A percentile compares a stretch with the other conserved stretches of the same genome.
Evolutionary conservation across 2,888 invertebrate genomes (phyloP).

Genomic region (Lordiphosa fenestrarum): DNA sequence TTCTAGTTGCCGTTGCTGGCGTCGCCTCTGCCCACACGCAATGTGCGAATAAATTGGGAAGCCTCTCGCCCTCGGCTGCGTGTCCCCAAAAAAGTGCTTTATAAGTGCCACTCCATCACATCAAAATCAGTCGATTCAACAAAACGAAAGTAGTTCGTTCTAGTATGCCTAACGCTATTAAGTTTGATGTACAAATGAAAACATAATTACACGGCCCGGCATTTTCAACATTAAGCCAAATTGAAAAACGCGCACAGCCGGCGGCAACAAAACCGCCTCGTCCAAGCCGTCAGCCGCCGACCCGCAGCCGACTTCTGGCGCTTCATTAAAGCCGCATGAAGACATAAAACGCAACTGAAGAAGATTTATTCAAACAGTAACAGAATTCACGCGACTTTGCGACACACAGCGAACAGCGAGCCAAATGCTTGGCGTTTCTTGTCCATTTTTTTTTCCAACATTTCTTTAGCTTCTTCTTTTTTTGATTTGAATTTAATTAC

Average conservation of each 20-base stretch:
- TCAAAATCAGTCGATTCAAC: conserved; percentile 52
- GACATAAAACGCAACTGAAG: conserved; percentile 51
- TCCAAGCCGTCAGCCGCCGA: too few species aligned
- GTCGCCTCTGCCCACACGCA: conserved; percentile 50
- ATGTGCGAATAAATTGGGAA: conserved; percentile 37
- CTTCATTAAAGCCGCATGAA: conserved; percentile 35
- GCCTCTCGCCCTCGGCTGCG: conserved; percentile 11
- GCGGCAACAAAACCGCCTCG: conserved; percentile 20
- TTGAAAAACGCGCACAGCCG: conserved; percentile 38
- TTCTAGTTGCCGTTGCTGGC: conserved; percentile 39
- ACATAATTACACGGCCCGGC: conserved; percentile 55
- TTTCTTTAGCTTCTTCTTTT: neutral
- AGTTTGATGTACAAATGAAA: conserved; percentile 54
- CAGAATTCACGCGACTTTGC: conserved; percentile 20
- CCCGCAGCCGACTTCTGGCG: too few species aligned
- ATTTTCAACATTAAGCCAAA: conserved; percentile 49
- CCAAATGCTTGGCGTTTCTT: conserved; percentile 16
- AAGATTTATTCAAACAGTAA: conserved; percentile 47
- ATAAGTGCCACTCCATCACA: conserved; percentile 65
- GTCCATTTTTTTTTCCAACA: conserved; percentile 16
- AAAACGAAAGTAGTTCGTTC: conserved; percentile 68
- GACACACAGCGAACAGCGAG: neutral
- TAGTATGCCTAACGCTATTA: conserved; percentile 48
- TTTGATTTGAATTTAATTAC: too few species aligned
- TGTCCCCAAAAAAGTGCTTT: conserved; percentile 54